Percentiles rank a stretch among this genome's conserved stretches.
These are phyloP conservation scores for Palythoa heliodiscus DNA, from an alignment of 92 coral and sea anemone species.

Conservation along the genomic window DNA sequence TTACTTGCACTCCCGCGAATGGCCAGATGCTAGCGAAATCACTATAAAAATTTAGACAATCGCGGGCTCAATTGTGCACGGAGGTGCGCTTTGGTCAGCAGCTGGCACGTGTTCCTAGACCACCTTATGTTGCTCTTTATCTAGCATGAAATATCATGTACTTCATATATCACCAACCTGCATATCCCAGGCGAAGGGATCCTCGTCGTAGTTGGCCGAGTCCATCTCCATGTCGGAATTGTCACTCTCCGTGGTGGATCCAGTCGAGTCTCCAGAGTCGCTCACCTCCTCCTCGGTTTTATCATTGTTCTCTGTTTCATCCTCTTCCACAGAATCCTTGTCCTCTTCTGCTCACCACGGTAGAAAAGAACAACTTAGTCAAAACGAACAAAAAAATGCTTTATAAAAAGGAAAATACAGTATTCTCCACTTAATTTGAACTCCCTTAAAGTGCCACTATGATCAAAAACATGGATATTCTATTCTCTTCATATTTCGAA, in stretches of 20 bases:
- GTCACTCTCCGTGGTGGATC: constrained; percentile 89
- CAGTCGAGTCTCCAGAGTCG: constrained; percentile 87
- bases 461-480: no score
- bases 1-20: no score
- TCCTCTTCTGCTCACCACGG: background rate
- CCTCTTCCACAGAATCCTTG: constrained; percentile 61
- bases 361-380: background rate
- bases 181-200: constrained; percentile 87
- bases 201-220: constrained; percentile 85
- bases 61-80: no score
- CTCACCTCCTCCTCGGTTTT: constrained; percentile 92
- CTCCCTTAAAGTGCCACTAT: no score
- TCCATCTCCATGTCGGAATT: constrained; percentile 89
- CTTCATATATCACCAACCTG: constrained; percentile 61
- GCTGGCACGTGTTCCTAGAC: no score
- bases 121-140: no score
- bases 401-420: background rate
- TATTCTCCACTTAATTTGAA: background rate
- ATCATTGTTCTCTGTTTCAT: constrained; percentile 61
- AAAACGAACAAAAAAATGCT: background rate
- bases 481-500: no score
- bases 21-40: no score
- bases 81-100: no score
- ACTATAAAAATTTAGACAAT: no score
- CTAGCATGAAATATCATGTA: background rate